Base-by-base conservation (phyloP, 2,888 invertebrate species). In the Cheilosia vulpina region DNA sequence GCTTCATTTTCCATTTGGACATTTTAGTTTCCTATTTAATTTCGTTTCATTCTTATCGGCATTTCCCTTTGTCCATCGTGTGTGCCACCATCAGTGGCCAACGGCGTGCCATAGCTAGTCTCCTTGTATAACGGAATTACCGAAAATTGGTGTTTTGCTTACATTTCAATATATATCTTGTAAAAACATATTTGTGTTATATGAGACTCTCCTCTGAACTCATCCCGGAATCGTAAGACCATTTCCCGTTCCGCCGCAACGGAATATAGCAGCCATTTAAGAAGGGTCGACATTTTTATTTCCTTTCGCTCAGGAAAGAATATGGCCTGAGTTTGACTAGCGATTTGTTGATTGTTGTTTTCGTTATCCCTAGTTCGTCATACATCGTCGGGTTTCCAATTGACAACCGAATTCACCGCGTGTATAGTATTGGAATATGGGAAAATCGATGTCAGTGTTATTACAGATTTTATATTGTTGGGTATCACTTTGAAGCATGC, bases 1-100 rank as follows among this genome's bases (percentile, higher is more conserved):
- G 83, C 72, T 79, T 83, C 83, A 83, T 79, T 83, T 83, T 83
- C 83, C 73, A 83, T 83, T 79, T 79, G 79, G 79, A 73, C 83
- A 73, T 83, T 79, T 83, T 83, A 73, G 79, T 79, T 79, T 83
- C 73, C 73, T 83, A 83, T 79, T 83, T 83, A 83, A 83, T 83
- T 79, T 83, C 79, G 72, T 83, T 79, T 83, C 73, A 68, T 83
- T 83, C 83, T 79, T 83, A 83, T 83, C 83, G 73, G 62, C 68
- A 58, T 78, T 66, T 69, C 82, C 78, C 62, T 71, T 65, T 66
- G 60, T 77, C 77, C 76, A 71, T 57, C 77, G 50, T 58, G 55
- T 68, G 38, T 38, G 38, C 38, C 13, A 50, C 45, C 17, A 15
- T 47, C 38, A 21, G 13, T 11, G 11, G 15, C 31, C n/a, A 24